A percentile compares a stretch with the other conserved stretches of the same genome.
These are phyloP conservation scores for Siniperca knerii DNA, from an alignment of 2,113 vertebrate genomes.

Conservation along the genomic window DNA sequence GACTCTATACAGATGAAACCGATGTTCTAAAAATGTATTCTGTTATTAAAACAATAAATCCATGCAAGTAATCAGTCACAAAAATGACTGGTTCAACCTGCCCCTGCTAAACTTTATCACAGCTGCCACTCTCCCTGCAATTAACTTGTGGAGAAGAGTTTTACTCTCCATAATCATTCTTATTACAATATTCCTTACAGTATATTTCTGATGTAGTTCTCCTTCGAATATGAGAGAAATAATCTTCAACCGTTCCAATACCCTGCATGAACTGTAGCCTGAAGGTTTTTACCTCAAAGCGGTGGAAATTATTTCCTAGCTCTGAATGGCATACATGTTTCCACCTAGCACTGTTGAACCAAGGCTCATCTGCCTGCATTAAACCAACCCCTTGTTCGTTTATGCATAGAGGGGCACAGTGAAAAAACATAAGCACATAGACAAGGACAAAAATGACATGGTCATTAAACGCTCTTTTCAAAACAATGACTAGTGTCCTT, in stretches of 20 bases:
- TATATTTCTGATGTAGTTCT: slow-evolving; percentile 8
- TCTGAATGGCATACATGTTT: slow-evolving; percentile 56
- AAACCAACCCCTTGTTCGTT: slow-evolving; percentile 28
- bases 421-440: slow-evolving; percentile 22
- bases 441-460: slow-evolving; percentile 61
- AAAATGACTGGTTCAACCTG: slow-evolving; percentile 14
- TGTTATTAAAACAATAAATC: background rate
- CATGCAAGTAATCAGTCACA: slow-evolving; percentile 9
- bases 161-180: slow-evolving; percentile 5
- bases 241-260: background rate
- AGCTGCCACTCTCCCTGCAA: slow-evolving; percentile 15
- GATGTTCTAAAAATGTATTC: slow-evolving; percentile 6
- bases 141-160: slow-evolving; percentile 6
- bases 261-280: slow-evolving; percentile 13
- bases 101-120: slow-evolving; percentile 10
- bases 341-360: slow-evolving; percentile 30
- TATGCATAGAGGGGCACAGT: slow-evolving; percentile 37
- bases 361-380: slow-evolving; percentile 44
- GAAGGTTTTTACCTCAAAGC: slow-evolving; percentile 51
- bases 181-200: slow-evolving; percentile 1
- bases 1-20: slow-evolving; percentile 3
- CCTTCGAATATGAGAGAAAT: slow-evolving; percentile 8
- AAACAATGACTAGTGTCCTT: slow-evolving; percentile 55
- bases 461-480: slow-evolving; percentile 46
- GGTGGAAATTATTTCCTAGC: slow-evolving; percentile 36